phyloP scores from a whole-genome alignment of 2,797 vertebrate genomes.

The Catostomus latipinnis region DNA sequence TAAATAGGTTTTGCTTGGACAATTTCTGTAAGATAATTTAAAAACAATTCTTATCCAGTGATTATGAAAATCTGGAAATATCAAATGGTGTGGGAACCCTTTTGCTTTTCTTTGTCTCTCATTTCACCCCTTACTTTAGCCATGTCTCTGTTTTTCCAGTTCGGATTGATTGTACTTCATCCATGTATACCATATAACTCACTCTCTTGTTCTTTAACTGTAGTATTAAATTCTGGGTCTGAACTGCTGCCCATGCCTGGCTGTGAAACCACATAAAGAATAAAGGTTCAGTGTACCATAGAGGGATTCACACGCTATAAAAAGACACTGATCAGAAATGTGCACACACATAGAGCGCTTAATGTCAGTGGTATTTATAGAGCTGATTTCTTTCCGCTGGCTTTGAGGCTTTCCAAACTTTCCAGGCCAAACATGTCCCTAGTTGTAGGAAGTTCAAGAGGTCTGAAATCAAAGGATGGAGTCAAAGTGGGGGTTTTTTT shows the following conservation, averaged over 20 bases:
- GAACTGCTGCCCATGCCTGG: background rate
- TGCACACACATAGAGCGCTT: slow-evolving; percentile 38
- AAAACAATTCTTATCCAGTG: no score
- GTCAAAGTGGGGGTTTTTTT: slow-evolving; percentile 10
- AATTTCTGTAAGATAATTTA: no score
- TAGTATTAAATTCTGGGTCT: slow-evolving; percentile 42
- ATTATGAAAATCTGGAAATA: no score
- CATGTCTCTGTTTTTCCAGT: background rate
- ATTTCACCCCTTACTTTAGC: slow-evolving; percentile 11
- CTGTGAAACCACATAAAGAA: background rate
- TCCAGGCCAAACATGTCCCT: slow-evolving; percentile 64
- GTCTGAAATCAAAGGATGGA: slow-evolving; percentile 35
- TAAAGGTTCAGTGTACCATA: slow-evolving; percentile 33
- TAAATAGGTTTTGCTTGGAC: no score
- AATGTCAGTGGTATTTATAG: slow-evolving; percentile 70
- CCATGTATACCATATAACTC: slow-evolving; percentile 36
- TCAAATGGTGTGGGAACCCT: no score
- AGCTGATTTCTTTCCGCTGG: slow-evolving; percentile 68
- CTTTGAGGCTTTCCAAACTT: slow-evolving; percentile 64
- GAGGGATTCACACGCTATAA: slow-evolving; percentile 65
- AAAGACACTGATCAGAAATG: slow-evolving; percentile 62
- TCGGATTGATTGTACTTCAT: background rate
- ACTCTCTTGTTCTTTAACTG: slow-evolving; percentile 32
- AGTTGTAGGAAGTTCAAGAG: slow-evolving; percentile 51
- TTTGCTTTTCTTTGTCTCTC: background rate